These are phyloP conservation scores for Corapipo altera DNA, from an alignment of 2,113 vertebrate species.

Conservation along the genomic window DNA sequence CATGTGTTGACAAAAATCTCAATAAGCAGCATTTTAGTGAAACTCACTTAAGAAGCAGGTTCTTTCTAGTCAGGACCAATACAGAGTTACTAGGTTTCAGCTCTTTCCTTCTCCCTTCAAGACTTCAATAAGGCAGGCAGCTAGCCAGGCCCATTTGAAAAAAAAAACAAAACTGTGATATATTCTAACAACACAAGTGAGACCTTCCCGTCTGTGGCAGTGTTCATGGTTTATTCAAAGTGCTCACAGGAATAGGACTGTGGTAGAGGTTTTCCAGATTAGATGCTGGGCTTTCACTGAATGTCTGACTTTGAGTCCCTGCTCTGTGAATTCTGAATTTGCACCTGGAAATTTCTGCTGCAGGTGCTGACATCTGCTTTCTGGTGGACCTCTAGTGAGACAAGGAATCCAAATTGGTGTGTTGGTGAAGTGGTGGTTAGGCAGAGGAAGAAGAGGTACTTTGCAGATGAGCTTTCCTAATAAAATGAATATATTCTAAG, in stretches of 20 bases:
- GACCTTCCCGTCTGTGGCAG: neutral
- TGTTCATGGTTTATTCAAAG: neutral
- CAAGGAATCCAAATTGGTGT: neutral
- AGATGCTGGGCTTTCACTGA: neutral
- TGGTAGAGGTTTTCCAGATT: neutral
- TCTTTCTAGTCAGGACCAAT: neutral
- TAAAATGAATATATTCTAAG: neutral
- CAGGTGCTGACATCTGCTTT: neutral
- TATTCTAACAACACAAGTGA: neutral
- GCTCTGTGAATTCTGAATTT: neutral
- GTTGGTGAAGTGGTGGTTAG: neutral
- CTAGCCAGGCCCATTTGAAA: neutral
- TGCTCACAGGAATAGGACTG: neutral
- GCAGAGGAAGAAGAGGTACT: neutral
- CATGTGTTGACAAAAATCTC: neutral
- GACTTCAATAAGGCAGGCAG: neutral
- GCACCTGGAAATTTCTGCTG: neutral
- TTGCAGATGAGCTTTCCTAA: neutral
- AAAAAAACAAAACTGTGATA: rapidly evolving
- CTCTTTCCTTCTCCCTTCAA: neutral
- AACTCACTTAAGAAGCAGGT: neutral
- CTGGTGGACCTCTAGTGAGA: neutral
- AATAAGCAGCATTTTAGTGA: neutral
- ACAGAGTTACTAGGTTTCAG: neutral
- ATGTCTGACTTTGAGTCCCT: neutral